Conservation (phyloP, 2,888 invertebrate genomes). For the Xanthorhoe spadicearia region DNA sequence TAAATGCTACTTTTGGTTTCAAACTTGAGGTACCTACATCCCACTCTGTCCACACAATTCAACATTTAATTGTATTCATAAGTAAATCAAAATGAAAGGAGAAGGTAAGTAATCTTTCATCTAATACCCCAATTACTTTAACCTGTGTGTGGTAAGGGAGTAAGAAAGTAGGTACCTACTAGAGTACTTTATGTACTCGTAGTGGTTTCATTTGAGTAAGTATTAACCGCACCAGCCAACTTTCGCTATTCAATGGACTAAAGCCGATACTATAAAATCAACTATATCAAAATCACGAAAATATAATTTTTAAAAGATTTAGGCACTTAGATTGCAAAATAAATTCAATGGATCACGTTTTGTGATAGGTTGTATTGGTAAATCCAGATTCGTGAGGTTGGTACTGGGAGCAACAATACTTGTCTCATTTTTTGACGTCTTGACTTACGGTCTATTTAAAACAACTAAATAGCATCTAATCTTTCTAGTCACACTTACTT, state of each 20-base stretch:
- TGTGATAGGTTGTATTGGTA: slow-evolving; percentile 2
- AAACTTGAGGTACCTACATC: too few species aligned
- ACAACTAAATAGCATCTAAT: too few species aligned
- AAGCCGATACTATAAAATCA: not conserved
- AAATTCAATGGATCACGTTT: not conserved
- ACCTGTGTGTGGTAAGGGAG: slow-evolving; percentile 2
- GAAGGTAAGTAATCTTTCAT: too few species aligned
- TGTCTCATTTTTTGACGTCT: not conserved
- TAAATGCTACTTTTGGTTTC: too few species aligned
- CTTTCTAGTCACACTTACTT: too few species aligned
- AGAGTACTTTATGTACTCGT: not conserved
- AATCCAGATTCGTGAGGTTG: slow-evolving; percentile 18
- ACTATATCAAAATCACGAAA: not conserved
- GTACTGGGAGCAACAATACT: not conserved
- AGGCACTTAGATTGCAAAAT: not conserved
- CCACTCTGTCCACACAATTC: too few species aligned
- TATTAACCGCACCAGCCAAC: slow-evolving; percentile 8
- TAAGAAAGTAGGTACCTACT: not conserved
- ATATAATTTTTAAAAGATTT: not conserved
- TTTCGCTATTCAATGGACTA: slow-evolving; percentile 19
- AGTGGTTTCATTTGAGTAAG: slow-evolving; percentile 17
- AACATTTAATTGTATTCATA: too few species aligned
- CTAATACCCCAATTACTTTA: not conserved
- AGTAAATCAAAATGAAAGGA: too few species aligned
- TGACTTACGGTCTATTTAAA: too few species aligned